phyloP scores from a whole-genome alignment of 1,140 invertebrate species.

The Lepidurus packardi region DNA sequence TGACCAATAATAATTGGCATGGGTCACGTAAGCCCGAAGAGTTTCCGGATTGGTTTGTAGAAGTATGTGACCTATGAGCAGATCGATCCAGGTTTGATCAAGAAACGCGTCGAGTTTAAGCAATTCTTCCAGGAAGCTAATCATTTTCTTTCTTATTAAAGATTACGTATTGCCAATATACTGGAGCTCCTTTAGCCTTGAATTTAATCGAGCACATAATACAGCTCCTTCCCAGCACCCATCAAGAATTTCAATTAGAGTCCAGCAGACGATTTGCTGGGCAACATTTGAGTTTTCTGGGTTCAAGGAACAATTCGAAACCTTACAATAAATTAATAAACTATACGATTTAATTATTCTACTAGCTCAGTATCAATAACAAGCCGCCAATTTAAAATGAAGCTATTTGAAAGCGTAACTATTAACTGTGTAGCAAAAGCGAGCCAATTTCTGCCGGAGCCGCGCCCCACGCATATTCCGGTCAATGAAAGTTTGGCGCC shows the following conservation, averaged over 20 bases:
- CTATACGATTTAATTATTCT: too few species aligned
- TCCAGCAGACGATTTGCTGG: too few species aligned
- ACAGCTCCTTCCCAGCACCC: not conserved
- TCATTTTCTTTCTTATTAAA: not conserved
- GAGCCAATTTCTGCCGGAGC: not conserved
- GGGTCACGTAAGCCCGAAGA: not conserved
- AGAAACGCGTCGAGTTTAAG: not conserved
- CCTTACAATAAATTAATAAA: too few species aligned
- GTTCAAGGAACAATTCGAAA: too few species aligned
- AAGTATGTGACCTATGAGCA: not conserved
- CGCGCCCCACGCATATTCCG: not conserved
- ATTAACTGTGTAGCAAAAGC: too few species aligned
- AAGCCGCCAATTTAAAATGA: too few species aligned
- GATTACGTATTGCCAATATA: not conserved
- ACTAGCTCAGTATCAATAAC: too few species aligned
- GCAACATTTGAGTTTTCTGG: too few species aligned
- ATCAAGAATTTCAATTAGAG: not conserved
- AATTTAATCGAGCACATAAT: not conserved
- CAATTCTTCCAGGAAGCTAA: not conserved
- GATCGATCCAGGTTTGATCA: not conserved
- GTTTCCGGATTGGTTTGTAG: not conserved
- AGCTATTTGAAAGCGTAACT: too few species aligned
- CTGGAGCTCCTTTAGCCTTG: not conserved
- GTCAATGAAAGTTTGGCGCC: not conserved
- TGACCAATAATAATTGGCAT: conserved; percentile 3